Percentiles rank a stretch among this genome's conserved stretches.
These are phyloP conservation scores for Temnothorax unifasciatus DNA, from an alignment of 2,888 invertebrate genomes.

Conservation along the genomic window DNA sequence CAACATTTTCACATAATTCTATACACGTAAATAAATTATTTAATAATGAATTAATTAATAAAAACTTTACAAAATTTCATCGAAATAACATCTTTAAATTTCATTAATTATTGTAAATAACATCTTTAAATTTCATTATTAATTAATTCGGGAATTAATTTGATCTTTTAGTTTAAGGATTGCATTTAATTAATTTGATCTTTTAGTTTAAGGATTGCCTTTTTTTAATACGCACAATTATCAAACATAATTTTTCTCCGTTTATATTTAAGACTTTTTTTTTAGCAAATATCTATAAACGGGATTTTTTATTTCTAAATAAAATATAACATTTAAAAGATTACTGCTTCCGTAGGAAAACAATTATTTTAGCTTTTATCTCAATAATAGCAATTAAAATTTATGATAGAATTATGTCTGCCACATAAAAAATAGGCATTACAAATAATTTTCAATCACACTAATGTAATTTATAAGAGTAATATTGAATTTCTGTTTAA, in stretches of 20 bases:
- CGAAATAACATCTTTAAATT: background rate
- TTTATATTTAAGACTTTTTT: background rate
- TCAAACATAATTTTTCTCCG: background rate
- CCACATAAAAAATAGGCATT: background rate
- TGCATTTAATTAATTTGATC: background rate
- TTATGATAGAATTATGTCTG: background rate
- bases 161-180: no score
- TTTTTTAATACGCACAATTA: background rate
- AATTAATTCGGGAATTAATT: no score
- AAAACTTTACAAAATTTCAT: background rate
- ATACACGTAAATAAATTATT: background rate
- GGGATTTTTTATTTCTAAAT: background rate
- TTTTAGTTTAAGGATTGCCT: background rate
- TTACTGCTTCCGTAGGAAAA: background rate
- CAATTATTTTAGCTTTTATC: background rate
- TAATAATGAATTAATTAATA: background rate
- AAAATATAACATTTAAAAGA: background rate
- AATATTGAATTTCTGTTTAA: background rate
- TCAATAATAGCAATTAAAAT: constrained; percentile 2
- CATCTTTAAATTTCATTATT: background rate
- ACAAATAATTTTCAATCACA: background rate
- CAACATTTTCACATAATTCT: background rate
- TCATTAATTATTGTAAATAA: no score
- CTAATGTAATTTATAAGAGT: background rate
- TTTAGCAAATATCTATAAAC: background rate